Evolutionary conservation across 2,888 invertebrate genomes (phyloP), one percentile per base, ranked within the genome.

Genomic region (Stenurella melanura): DNA sequence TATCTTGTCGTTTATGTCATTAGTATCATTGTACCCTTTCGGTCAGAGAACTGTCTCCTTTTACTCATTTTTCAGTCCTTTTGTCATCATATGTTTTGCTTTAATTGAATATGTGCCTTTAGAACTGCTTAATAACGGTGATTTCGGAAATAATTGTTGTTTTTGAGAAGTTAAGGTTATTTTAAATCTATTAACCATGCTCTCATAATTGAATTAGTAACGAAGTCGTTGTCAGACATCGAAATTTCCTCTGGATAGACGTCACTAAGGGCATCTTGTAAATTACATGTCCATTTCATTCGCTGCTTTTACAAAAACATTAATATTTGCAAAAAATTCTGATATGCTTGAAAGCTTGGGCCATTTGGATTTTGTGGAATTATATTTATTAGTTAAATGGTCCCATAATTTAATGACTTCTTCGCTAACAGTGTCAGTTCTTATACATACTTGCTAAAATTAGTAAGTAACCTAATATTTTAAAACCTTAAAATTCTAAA

Each of bases 101-200:
- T 42, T 66, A 66, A 66, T 66, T 66, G 64, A 66, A 66, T 66
- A 66, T 21, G 21, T 58, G 58, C 15, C 64, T 15, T 19, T 66
- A 42, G 17, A 18, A 50, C 11, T 17, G 10, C 9, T 7, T 66
- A 38, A 66, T 66, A 66, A 66, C 64, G 38, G 42, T 66, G 15
- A 50, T 50, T 66, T 50, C 10, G 18, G 19, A 66, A 9, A 66
- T 66, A 42, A 66, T 42, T 58, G 58, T 19, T 58, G 58, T 58
- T 58, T 58, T 58, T 58, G 19, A 18, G 19, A 21, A 58, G 9
- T 21, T 58, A 58, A 19, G 7, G 58, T 58, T 18, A 21, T 58
- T 58, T 58, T 58, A 18, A 57, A 5, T 58, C 58, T 19, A 58
- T 58, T 10, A 58, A 19, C 21, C 11, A 12, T 10, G 19, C n/a